These are phyloP conservation scores for Drosophila mayri DNA, from an alignment of 1,140 invertebrate genomes.

Conservation along the genomic window DNA sequence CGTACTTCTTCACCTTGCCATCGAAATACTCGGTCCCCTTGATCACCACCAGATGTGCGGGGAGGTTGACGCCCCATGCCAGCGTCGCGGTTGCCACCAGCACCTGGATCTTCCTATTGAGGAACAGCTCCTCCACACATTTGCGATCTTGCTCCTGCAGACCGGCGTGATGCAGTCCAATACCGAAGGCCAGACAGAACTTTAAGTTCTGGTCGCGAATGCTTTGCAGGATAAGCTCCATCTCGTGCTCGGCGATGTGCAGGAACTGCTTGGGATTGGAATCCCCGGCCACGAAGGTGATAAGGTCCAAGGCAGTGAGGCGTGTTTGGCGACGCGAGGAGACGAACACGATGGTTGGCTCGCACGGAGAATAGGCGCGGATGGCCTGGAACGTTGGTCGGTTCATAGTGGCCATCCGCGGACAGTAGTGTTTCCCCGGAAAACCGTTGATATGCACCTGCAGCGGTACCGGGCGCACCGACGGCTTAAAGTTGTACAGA, in stretches of 20 bases:
- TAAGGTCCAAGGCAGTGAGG: slow-evolving; percentile 97
- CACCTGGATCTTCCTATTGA: slow-evolving; percentile 99
- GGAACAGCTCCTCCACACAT: slow-evolving; percentile 97
- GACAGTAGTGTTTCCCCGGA: slow-evolving; percentile 98
- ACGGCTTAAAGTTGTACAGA: slow-evolving; percentile 98
- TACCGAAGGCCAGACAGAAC: slow-evolving; percentile 97
- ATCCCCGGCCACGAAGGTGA: slow-evolving; percentile 96
- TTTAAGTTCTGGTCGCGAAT: slow-evolving; percentile 97
- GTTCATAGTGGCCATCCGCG: slow-evolving; percentile 99
- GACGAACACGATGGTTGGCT: slow-evolving; percentile 98
- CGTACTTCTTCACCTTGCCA: slow-evolving; percentile 97
- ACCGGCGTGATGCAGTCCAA: slow-evolving; percentile 99
- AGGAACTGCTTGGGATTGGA: slow-evolving; percentile 98
- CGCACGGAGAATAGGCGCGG: slow-evolving; percentile 94
- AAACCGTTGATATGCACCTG: slow-evolving; percentile 97
- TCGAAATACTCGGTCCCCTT: slow-evolving; percentile 99
- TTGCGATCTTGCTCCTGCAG: slow-evolving; percentile 96
- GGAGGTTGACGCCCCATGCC: slow-evolving; percentile 99
- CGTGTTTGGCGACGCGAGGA: slow-evolving; percentile 99
- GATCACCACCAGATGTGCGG: slow-evolving; percentile 90
- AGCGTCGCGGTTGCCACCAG: slow-evolving; percentile 98
- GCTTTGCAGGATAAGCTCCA: slow-evolving; percentile 90
- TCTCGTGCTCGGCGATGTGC: slow-evolving; percentile 94
- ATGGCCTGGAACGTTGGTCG: slow-evolving; percentile 99
- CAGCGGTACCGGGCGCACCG: slow-evolving; percentile 98